Evolutionary conservation across 2,797 vertebrate genomes (phyloP).

Genomic region (Tapirus indicus): DNA sequence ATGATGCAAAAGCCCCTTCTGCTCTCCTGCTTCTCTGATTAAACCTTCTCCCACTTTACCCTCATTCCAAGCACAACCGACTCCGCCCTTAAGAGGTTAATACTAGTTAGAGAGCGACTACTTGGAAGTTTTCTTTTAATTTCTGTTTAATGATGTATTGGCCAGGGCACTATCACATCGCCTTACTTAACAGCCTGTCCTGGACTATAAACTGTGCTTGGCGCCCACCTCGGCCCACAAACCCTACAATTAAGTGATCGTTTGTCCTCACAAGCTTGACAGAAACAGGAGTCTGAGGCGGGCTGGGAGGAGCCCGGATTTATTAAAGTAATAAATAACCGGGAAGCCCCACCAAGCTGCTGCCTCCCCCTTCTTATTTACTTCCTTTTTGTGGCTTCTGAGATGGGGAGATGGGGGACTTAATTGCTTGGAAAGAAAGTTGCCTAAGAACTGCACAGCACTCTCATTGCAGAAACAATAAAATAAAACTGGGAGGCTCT

Average conservation of each 20-base stretch:
- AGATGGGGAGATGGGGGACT: constrained; percentile 86
- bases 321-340: constrained; percentile 92
- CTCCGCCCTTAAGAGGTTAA: constrained; percentile 48
- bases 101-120: background rate
- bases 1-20: background rate
- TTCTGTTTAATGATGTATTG: constrained; percentile 76
- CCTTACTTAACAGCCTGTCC: constrained; percentile 73
- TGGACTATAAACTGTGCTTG: constrained; percentile 70
- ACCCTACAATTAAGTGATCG: constrained; percentile 77
- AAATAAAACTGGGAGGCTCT: constrained; percentile 78
- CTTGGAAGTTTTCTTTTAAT: constrained; percentile 79
- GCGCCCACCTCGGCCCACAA: constrained; percentile 74
- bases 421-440: constrained; percentile 87
- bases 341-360: constrained; percentile 79
- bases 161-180: constrained; percentile 49
- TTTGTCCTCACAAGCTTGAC: constrained; percentile 78
- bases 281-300: constrained; percentile 77
- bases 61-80: background rate
- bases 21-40: no score
- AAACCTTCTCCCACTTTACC: background rate
- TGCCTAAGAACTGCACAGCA: constrained; percentile 80
- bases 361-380: constrained; percentile 80
- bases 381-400: constrained; percentile 84
- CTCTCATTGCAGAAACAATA: constrained; percentile 83
- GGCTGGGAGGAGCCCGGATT: constrained; percentile 80